Conservation (phyloP, 1,140 invertebrate genomes). For the Ceratosolen solmsi region DNA sequence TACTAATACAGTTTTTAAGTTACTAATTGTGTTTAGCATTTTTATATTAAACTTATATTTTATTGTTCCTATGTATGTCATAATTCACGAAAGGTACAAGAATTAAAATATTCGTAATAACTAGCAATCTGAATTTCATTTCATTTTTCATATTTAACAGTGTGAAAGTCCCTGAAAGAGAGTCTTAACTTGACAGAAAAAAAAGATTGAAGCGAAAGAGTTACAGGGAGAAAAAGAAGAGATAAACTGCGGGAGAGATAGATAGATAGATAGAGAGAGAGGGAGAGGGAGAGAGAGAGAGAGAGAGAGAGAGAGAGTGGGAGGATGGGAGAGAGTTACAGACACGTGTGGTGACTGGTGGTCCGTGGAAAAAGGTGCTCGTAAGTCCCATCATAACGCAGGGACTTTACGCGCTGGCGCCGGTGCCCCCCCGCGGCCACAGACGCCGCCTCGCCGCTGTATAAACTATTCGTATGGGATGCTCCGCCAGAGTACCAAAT, state of each 20-base stretch:
- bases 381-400: conserved; percentile 66
- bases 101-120: not conserved
- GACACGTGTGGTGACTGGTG: conserved; percentile 30
- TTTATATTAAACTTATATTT: too few relatives aligned
- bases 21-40: too few relatives aligned
- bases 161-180: not conserved
- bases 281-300: conserved; percentile 50
- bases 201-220: not conserved
- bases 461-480: conserved; percentile 53
- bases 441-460: conserved; percentile 71
- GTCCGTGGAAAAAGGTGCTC: conserved; percentile 49
- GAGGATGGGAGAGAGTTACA: conserved; percentile 14
- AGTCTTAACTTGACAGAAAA: not conserved
- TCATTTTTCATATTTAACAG: conserved; percentile 2
- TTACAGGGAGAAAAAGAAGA: conserved; percentile 32
- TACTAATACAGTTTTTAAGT: too few relatives aligned
- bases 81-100: too few relatives aligned
- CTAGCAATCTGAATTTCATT: not conserved
- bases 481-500: not conserved
- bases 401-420: conserved; percentile 73
- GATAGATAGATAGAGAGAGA: conserved; percentile 56
- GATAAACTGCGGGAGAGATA: conserved; percentile 50
- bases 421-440: conserved; percentile 74
- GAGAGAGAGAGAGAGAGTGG: conserved; percentile 36
- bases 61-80: too few relatives aligned